Conservation (phyloP, 1,140 invertebrate genomes). For the Homarus americanus region DNA sequence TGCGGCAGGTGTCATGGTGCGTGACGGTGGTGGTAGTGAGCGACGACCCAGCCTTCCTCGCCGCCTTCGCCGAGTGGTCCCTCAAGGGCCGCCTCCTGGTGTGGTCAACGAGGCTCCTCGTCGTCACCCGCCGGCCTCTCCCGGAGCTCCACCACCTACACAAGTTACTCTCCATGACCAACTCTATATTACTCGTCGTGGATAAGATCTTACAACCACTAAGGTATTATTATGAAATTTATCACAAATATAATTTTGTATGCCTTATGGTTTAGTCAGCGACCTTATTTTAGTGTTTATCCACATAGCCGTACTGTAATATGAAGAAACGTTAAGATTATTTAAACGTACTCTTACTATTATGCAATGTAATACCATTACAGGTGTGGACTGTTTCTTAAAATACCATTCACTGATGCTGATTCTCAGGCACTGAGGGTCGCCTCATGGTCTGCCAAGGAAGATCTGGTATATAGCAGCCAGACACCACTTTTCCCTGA, state of each 20-base stretch:
- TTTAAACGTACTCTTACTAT: too few relatives aligned
- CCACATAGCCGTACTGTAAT: too few relatives aligned
- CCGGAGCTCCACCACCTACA: background rate
- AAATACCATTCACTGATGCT: too few relatives aligned
- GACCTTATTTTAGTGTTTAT: too few relatives aligned
- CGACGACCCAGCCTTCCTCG: background rate
- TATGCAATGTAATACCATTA: too few relatives aligned
- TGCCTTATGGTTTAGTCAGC: too few relatives aligned
- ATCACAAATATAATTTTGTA: too few relatives aligned
- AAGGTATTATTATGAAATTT: background rate
- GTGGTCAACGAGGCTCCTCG: conserved; percentile 34
- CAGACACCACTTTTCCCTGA: conserved; percentile 1
- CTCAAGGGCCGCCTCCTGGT: conserved; percentile 1
- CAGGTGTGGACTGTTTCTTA: too few relatives aligned
- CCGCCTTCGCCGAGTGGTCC: too few relatives aligned
- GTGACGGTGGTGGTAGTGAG: background rate
- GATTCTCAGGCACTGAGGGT: background rate
- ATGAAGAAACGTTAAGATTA: too few relatives aligned
- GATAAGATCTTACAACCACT: background rate
- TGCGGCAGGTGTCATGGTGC: background rate
- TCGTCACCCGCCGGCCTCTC: conserved; percentile 24
- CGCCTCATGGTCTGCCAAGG: background rate
- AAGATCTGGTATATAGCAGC: background rate
- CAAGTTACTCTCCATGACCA: background rate
- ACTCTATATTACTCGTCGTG: background rate